A percentile compares a stretch with the other conserved stretches of the same genome.
Evolutionary conservation across 2,888 invertebrate species (phyloP).

Genomic region (Phymatocera aterrima): DNA sequence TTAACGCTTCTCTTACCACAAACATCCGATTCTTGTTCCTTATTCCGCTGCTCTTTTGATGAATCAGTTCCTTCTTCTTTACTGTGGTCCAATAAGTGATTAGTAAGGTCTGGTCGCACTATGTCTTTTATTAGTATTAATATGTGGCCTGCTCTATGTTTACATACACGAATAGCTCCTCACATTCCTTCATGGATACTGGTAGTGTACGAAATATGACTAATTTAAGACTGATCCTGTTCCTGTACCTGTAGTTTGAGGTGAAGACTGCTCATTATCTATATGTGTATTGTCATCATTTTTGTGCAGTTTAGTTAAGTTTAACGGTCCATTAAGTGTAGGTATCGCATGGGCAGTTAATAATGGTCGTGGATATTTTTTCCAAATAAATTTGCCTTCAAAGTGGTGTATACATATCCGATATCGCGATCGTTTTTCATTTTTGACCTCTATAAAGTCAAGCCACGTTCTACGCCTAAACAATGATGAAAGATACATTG

Average conservation of each 20-base stretch:
- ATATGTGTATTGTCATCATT: too few relatives aligned
- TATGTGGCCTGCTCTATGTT: background rate
- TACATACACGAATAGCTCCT: background rate
- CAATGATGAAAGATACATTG: constrained; percentile 48
- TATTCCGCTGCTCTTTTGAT: background rate
- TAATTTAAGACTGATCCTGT: too few relatives aligned
- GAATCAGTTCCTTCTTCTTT: background rate
- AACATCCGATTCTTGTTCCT: background rate
- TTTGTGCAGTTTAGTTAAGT: background rate
- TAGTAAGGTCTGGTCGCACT: background rate
- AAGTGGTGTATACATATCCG: background rate
- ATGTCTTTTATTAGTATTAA: background rate
- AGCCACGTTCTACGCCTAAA: constrained; percentile 13
- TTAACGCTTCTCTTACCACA: background rate
- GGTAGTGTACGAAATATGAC: too few relatives aligned
- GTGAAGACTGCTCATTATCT: too few relatives aligned
- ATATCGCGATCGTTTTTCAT: background rate
- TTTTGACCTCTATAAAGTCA: constrained; percentile 31
- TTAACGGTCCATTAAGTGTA: background rate
- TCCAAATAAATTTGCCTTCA: background rate
- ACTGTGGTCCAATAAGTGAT: background rate
- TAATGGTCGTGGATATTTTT: background rate
- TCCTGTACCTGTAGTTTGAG: background rate
- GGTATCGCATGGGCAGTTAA: constrained; percentile 2
- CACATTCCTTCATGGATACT: background rate